Evolutionary conservation across 2,113 vertebrate genomes (phyloP).

Genomic region (Oncorhynchus clarkii): DNA sequence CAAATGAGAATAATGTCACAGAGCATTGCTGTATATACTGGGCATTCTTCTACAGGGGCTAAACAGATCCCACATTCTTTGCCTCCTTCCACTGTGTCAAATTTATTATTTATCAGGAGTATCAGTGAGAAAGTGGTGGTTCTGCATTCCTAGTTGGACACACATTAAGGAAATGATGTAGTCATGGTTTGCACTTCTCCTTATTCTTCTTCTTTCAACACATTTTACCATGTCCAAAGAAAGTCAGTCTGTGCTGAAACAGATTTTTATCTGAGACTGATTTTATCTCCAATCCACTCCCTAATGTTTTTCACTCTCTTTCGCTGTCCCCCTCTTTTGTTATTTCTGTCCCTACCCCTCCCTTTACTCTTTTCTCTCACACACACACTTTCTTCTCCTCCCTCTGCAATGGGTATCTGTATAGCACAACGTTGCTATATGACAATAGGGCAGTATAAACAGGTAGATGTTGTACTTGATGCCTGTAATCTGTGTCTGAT

Average conservation of each 20-base stretch:
- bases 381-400: no score
- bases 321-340: not conserved
- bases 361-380: not conserved
- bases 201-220: not conserved
- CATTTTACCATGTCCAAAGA: not conserved
- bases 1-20: constrained; percentile 4
- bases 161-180: not conserved
- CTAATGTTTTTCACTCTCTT: not conserved
- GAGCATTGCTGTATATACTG: not conserved
- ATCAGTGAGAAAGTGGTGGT: not conserved
- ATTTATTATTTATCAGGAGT: not conserved
- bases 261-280: not conserved
- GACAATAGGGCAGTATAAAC: not conserved
- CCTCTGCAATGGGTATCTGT: not conserved
- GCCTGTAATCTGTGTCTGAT: constrained; percentile 2
- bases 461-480: constrained; percentile 13
- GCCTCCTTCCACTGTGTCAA: not conserved
- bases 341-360: no score
- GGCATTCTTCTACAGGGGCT: not conserved
- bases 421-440: not conserved
- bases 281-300: not conserved
- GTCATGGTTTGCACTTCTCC: not conserved
- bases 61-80: not conserved
- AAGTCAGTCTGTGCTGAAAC: not conserved
- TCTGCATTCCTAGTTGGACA: not conserved